Conservation (phyloP, 2,113 vertebrate species). For the Symphodus melops region DNA sequence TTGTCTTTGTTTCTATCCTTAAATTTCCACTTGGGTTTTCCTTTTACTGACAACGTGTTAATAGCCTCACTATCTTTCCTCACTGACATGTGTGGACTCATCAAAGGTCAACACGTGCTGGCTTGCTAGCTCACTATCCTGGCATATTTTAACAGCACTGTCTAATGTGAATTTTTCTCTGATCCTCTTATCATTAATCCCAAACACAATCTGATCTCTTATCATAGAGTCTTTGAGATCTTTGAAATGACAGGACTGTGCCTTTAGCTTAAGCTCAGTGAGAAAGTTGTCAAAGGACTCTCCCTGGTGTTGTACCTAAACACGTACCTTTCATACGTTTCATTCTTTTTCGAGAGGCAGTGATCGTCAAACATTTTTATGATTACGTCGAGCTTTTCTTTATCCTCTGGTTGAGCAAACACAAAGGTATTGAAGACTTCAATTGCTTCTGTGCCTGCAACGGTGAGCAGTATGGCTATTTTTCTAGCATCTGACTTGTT, state of each 20-base stretch:
- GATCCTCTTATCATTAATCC: conserved; percentile 1
- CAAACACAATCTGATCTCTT: no score
- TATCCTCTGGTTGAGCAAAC: neutral
- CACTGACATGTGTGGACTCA: neutral
- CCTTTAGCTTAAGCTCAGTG: conserved; percentile 8
- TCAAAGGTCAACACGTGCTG: neutral
- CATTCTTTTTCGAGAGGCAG: conserved; percentile 5
- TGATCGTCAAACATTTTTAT: conserved; percentile 3
- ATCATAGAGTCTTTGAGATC: conserved; percentile 13
- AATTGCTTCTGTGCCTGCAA: neutral
- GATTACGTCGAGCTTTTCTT: neutral
- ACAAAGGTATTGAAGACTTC: conserved; percentile 12
- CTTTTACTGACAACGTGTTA: neutral
- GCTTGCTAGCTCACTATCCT: neutral
- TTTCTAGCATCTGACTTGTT: no score
- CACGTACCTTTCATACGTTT: conserved; percentile 7
- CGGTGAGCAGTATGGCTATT: conserved; percentile 4
- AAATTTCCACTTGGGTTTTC: neutral
- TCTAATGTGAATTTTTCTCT: conserved; percentile 1
- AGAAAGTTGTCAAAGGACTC: conserved; percentile 14
- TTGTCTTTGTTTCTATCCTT: neutral
- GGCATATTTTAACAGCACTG: conserved; percentile 8
- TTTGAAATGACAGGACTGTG: conserved; percentile 2
- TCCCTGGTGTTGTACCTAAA: conserved; percentile 1
- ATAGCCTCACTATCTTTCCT: neutral